Evolutionary conservation across 2,888 invertebrate species (phyloP).

Genomic region (Apamea sordens): DNA sequence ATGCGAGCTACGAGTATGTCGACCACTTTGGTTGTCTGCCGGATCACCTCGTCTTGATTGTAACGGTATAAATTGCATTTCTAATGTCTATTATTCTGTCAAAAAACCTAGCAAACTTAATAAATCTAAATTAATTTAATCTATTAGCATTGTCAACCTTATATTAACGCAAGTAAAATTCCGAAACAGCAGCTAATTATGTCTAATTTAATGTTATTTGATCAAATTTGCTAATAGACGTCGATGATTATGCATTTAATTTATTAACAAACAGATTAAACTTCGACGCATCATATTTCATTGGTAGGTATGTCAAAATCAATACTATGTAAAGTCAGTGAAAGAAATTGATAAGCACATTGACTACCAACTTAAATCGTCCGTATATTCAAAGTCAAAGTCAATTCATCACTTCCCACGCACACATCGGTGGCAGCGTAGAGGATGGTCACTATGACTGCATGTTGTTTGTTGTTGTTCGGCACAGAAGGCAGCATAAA

Average conservation of each 20-base stretch:
- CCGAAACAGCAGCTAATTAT: slow-evolving; percentile 35
- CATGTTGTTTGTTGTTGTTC: too few species aligned
- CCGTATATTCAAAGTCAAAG: neutral
- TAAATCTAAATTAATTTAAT: slow-evolving; percentile 44
- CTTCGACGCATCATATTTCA: neutral
- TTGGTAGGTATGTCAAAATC: neutral
- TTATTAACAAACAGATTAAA: slow-evolving; percentile 21
- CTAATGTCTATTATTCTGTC: neutral
- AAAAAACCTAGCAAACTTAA: neutral
- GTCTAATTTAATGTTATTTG: slow-evolving; percentile 38
- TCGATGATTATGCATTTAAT: slow-evolving; percentile 14
- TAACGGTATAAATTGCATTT: neutral
- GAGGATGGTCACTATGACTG: too few species aligned
- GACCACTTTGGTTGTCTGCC: too few species aligned
- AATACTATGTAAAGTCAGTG: neutral
- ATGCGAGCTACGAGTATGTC: too few species aligned
- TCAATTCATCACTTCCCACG: too few species aligned
- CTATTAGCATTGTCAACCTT: neutral
- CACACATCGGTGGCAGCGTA: too few species aligned
- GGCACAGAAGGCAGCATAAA: too few species aligned
- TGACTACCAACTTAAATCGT: neutral
- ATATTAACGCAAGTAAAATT: slow-evolving; percentile 26
- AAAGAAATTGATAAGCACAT: neutral
- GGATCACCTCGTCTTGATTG: neutral
- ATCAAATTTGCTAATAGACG: slow-evolving; percentile 46